Conservation (phyloP, 2,888 invertebrate genomes). For the Norana najaformis region DNA sequence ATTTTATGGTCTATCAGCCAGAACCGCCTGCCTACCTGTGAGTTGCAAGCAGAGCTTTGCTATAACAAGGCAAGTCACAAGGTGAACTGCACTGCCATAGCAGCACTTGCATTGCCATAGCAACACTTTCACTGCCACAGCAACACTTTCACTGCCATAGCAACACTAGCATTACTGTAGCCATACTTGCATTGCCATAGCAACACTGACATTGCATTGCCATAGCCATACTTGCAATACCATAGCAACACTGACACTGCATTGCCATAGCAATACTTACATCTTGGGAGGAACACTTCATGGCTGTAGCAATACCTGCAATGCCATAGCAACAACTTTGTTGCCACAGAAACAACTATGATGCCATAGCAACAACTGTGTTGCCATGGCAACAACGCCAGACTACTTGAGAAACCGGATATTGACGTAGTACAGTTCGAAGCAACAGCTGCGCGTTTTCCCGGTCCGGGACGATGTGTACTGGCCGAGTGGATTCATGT, state of each 20-base stretch:
- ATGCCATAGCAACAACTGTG: background rate
- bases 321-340: too few relatives aligned
- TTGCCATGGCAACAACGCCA: too few relatives aligned
- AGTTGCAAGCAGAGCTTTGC: background rate
- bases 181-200: background rate
- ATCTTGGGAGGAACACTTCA: too few relatives aligned
- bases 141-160: background rate
- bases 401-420: conserved; percentile 40
- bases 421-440: conserved; percentile 45
- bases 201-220: background rate
- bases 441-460: conserved; percentile 43
- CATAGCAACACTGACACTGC: background rate
- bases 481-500: conserved; percentile 42
- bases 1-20: background rate
- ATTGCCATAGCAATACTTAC: background rate
- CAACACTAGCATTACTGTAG: background rate
- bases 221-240: background rate
- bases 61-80: too few relatives aligned
- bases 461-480: conserved; percentile 41
- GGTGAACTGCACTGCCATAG: too few relatives aligned
- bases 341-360: background rate
- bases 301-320: too few relatives aligned
- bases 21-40: too few relatives aligned
- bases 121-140: background rate
- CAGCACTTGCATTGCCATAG: background rate